Base-by-base conservation (phyloP, 2,797 vertebrate species). In the Alfaro cultratus region DNA sequence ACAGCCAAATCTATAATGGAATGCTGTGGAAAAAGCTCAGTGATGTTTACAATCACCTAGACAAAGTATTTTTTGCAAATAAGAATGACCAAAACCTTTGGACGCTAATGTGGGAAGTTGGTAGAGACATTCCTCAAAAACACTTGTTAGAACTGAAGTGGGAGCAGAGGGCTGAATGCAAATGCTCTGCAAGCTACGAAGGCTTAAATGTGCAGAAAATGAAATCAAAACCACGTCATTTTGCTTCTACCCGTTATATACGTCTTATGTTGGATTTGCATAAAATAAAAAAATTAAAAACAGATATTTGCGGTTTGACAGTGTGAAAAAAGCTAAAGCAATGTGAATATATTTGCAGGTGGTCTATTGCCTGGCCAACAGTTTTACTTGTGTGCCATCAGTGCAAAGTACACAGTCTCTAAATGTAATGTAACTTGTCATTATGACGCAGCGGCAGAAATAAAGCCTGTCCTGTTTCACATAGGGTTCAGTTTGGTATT, bases 401-500 rank as follows among this genome's bases (percentile, higher is more conserved):
- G n/a, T 49, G 26, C 21, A 68, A 12, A 39, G 36, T 36, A 68
- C 34, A 67, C 36, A 41, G 36, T 26, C 36, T 41, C 41, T 36
- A 64, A 64, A 36, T 12, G 29, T 15, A 31, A 60, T 60, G 29
- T 16, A 46, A 73, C 15, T 23, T 31, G 10, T 68, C 64, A 68
- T 68, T 26, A 68, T 10, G 10, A 68, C 64, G 26, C 36, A 41
- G 64, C 64, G 36, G 47, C 72, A 36, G 31, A 49, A 34, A 34
- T 49, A 73, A 51, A 73, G 45, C 31, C 23, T 34, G 46, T 82
- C 77, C 77, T 53, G 73, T 78, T 76, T 76, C 74, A 55, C 60
- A 43, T 29, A 80, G 46, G 67, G 71, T 78, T 88, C 78, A 45
- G 81, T 87, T 87, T 78, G 73, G 80, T 67, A 71, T 86, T 93